Conservation (phyloP, 2,888 invertebrate species). For the Lagria hirta region DNA sequence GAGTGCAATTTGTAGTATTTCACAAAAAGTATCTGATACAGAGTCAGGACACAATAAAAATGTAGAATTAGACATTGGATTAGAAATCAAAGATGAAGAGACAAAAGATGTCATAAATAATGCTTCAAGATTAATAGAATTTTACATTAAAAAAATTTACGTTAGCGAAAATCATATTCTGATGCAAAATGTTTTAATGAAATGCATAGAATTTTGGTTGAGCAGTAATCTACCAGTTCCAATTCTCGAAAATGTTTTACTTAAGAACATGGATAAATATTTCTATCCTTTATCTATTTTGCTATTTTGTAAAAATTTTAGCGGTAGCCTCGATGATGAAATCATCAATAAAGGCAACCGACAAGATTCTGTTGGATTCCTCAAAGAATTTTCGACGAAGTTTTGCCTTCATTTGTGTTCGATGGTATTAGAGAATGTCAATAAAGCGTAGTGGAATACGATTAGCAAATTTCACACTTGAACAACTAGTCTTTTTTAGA, state of each 20-base stretch:
- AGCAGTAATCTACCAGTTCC: slow-evolving; percentile 49
- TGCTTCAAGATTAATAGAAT: slow-evolving; percentile 50
- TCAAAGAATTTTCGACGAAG: slow-evolving; percentile 54
- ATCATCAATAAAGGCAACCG: slow-evolving; percentile 38
- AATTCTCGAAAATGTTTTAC: slow-evolving; percentile 49
- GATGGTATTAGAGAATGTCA: slow-evolving; percentile 54
- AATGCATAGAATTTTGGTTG: slow-evolving; percentile 54
- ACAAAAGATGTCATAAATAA: slow-evolving; percentile 46
- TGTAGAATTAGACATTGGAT: slow-evolving; percentile 23
- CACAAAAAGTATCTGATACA: slow-evolving; percentile 24
- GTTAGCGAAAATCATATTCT: slow-evolving; percentile 53
- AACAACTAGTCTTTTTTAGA: slow-evolving; percentile 21
- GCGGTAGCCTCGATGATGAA: slow-evolving; percentile 40
- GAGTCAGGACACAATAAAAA: slow-evolving; percentile 3
- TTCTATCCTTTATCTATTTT: slow-evolving; percentile 54
- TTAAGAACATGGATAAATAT: slow-evolving; percentile 55
- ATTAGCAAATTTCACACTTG: slow-evolving; percentile 7
- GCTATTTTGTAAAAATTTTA: slow-evolving; percentile 49
- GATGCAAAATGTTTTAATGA: slow-evolving; percentile 54
- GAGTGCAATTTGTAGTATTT: slow-evolving; percentile 44
- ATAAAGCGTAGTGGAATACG: slow-evolving; percentile 52
- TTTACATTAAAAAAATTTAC: slow-evolving; percentile 52
- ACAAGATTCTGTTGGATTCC: slow-evolving; percentile 50
- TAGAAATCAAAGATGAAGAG: slow-evolving; percentile 44
- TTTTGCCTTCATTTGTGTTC: slow-evolving; percentile 55